Conservation (phyloP, 2,888 invertebrate species). For the Zootermopsis nevadensis region DNA sequence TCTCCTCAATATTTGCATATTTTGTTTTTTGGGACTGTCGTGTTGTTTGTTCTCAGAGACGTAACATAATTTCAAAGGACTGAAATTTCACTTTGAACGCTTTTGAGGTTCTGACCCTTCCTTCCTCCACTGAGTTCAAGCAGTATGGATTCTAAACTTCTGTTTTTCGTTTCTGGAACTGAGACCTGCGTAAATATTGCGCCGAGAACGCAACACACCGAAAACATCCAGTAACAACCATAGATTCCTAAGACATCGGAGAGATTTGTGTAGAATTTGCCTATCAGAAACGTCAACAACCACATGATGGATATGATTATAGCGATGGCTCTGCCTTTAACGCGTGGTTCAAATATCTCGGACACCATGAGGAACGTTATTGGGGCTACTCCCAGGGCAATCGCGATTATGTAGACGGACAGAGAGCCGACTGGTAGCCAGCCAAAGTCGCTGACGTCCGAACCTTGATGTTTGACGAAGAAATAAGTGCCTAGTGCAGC, state of each 20-base stretch:
- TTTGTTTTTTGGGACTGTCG: too few relatives aligned
- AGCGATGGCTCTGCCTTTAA: constrained; percentile 46
- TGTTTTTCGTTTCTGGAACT: constrained; percentile 65
- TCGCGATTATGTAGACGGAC: constrained; percentile 42
- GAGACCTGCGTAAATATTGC: constrained; percentile 60
- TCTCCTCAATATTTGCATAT: too few relatives aligned
- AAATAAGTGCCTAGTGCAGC: constrained; percentile 58
- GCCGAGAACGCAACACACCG: constrained; percentile 59
- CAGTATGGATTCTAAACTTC: constrained; percentile 62
- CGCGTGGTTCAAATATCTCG: constrained; percentile 50
- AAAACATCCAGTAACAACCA: constrained; percentile 63
- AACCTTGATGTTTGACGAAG: constrained; percentile 55
- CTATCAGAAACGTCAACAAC: constrained; percentile 60
- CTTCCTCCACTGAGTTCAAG: constrained; percentile 53
- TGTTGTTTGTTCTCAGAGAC: too few relatives aligned
- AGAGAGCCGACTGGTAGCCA: constrained; percentile 47
- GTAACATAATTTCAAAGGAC: neutral
- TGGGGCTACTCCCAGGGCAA: constrained; percentile 45
- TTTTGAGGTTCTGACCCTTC: neutral
- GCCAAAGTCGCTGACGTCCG: constrained; percentile 45
- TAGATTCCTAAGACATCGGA: constrained; percentile 61
- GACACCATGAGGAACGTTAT: constrained; percentile 46
- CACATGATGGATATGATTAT: constrained; percentile 55
- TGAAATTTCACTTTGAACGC: neutral
- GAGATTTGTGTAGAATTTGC: constrained; percentile 62